These are phyloP conservation scores for Tuberolachnus salignus DNA, from an alignment of 2,888 invertebrate genomes.

Conservation along the genomic window DNA sequence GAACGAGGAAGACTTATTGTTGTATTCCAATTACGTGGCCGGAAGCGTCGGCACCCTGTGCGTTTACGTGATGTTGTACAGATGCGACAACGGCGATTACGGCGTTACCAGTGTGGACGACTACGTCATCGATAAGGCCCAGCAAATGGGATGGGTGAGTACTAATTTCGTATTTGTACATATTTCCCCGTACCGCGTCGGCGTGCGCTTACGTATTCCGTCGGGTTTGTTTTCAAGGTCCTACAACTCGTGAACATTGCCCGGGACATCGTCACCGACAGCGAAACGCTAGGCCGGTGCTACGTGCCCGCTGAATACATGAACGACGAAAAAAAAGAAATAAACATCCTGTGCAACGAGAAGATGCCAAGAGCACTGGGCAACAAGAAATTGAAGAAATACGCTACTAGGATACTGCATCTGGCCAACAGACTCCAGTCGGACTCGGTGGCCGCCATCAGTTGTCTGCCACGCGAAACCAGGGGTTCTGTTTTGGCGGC, in stretches of 20 bases:
- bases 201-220: no score
- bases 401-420: constrained; percentile 7
- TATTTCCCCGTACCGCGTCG: no score
- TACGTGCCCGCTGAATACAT: constrained; percentile 42
- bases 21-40: constrained; percentile 37
- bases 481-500: constrained; percentile 37
- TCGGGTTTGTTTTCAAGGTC: constrained; percentile 5
- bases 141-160: constrained; percentile 35
- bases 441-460: constrained; percentile 20
- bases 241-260: constrained; percentile 46
- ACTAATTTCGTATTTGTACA: background rate
- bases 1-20: constrained; percentile 29
- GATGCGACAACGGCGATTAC: constrained; percentile 5
- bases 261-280: constrained; percentile 34
- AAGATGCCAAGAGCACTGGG: constrained; percentile 37
- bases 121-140: constrained; percentile 19
- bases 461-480: constrained; percentile 26
- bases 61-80: constrained; percentile 25
- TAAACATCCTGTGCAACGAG: constrained; percentile 27
- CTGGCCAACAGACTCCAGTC: constrained; percentile 21
- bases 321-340: constrained; percentile 39
- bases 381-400: constrained; percentile 30
- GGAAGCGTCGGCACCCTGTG: constrained; percentile 33
- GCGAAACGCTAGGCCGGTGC: constrained; percentile 34
- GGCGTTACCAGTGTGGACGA: background rate